Evolutionary conservation across 2,888 invertebrate species (phyloP).

Genomic region (Cremastinae sp.): DNA sequence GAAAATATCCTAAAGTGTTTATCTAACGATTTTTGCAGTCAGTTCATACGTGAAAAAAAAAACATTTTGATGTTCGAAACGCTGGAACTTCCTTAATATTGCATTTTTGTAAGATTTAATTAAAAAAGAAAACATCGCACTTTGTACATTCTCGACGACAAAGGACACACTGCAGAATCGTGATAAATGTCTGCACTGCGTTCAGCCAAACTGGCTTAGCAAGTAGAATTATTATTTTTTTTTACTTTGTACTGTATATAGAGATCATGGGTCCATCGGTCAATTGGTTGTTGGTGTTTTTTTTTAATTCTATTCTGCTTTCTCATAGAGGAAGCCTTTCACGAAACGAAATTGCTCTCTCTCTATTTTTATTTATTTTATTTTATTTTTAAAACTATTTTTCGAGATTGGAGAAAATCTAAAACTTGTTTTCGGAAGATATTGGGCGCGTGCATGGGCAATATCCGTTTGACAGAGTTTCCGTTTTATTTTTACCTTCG

Average conservation of each 20-base stretch:
- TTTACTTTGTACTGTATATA: constrained; percentile 68
- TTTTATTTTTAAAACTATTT: too few species aligned
- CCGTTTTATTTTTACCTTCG: constrained; percentile 59
- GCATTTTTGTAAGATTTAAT: background rate
- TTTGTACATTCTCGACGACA: constrained; percentile 55
- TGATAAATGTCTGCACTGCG: constrained; percentile 57
- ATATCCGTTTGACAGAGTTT: background rate
- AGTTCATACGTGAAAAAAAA: too few species aligned
- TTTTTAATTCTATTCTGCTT: constrained; percentile 48
- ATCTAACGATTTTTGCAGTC: too few species aligned
- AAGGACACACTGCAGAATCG: constrained; percentile 54
- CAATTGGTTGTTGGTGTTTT: constrained; percentile 72
- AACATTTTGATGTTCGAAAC: too few species aligned
- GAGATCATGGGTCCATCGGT: constrained; percentile 72
- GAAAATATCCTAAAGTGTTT: too few species aligned
- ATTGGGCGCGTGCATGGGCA: background rate
- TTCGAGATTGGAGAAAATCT: constrained; percentile 28
- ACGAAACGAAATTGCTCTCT: too few species aligned
- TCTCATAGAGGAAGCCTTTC: constrained; percentile 1
- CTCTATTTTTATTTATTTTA: constrained; percentile 38
- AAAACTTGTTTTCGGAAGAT: background rate
- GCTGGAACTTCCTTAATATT: background rate
- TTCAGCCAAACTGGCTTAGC: constrained; percentile 66
- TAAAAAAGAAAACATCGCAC: background rate
- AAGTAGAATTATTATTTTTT: constrained; percentile 67